phyloP scores from a whole-genome alignment of 1,140 invertebrate genomes.

The Zaprionus ghesquierei region DNA sequence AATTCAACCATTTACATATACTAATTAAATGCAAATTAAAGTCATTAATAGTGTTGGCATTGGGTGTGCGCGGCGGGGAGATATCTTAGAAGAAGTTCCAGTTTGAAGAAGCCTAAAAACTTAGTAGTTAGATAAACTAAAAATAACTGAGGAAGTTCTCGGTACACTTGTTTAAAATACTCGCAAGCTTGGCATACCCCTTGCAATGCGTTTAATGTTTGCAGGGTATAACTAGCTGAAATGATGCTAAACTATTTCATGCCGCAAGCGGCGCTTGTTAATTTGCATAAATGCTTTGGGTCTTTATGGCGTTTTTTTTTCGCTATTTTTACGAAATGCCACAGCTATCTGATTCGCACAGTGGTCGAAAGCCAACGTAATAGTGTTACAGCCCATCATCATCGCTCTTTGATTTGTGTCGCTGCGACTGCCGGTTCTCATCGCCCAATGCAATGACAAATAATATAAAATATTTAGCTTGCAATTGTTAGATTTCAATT shows the following conservation, averaged over 20 bases:
- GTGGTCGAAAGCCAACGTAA: slow-evolving; percentile 30
- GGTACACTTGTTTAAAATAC: background rate
- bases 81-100: background rate
- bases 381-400: background rate
- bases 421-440: slow-evolving; percentile 34
- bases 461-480: slow-evolving; percentile 50
- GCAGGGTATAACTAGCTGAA: slow-evolving; percentile 27
- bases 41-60: background rate
- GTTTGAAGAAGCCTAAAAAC: background rate
- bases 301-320: slow-evolving; percentile 26
- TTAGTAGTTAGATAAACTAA: too few relatives aligned
- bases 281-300: slow-evolving; percentile 65
- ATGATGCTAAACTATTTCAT: slow-evolving; percentile 36
- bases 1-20: slow-evolving; percentile 15
- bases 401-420: slow-evolving; percentile 51
- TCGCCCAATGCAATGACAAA: slow-evolving; percentile 30
- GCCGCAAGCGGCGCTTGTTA: slow-evolving; percentile 49
- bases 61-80: background rate
- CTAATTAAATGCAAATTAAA: slow-evolving; percentile 26
- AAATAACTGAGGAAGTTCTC: background rate
- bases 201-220: background rate
- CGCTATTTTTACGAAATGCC: slow-evolving; percentile 34
- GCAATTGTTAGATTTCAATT: slow-evolving; percentile 51
- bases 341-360: slow-evolving; percentile 23
- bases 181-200: background rate